Percentiles rank a stretch among this genome's conserved stretches.
Evolutionary conservation across 2,797 vertebrate species (phyloP).

Genomic region (Sebastes ruberrimus): DNA sequence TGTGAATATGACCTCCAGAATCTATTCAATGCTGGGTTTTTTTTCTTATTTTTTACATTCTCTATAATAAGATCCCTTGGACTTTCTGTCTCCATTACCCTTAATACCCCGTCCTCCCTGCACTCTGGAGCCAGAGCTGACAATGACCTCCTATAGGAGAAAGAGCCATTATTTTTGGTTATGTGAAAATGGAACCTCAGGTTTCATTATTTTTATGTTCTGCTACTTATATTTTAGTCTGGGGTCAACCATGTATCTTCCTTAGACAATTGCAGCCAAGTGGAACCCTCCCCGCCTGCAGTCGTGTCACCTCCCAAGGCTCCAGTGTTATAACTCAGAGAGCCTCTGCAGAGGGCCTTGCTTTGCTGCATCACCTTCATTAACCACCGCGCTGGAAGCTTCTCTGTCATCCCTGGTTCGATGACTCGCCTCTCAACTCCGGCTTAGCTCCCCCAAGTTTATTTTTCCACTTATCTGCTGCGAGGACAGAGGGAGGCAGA

Average conservation of each 20-base stretch:
- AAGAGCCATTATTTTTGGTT: slow-evolving; percentile 46
- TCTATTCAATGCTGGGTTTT: neutral
- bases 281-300: slow-evolving; percentile 51
- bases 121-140: slow-evolving; percentile 11
- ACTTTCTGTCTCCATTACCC: slow-evolving; percentile 11
- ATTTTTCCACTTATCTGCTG: slow-evolving; percentile 72
- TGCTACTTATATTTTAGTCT: slow-evolving; percentile 61
- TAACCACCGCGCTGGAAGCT: slow-evolving; percentile 59
- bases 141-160: slow-evolving; percentile 38
- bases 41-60: neutral
- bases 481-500: slow-evolving; percentile 39
- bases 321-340: slow-evolving; percentile 61
- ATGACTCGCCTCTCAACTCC: slow-evolving; percentile 53
- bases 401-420: slow-evolving; percentile 59
- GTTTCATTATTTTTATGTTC: slow-evolving; percentile 65
- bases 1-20: neutral
- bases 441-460: slow-evolving; percentile 57
- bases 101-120: neutral
- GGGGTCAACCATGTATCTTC: slow-evolving; percentile 51
- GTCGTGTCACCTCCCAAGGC: slow-evolving; percentile 59
- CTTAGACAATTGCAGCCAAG: slow-evolving; percentile 56
- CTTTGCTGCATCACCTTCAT: slow-evolving; percentile 67
- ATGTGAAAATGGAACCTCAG: slow-evolving; percentile 37
- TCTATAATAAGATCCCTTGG: neutral
- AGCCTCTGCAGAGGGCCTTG: slow-evolving; percentile 49